phyloP scores from a whole-genome alignment of 2,113 vertebrate species.

The Brevimyrus niger region DNA sequence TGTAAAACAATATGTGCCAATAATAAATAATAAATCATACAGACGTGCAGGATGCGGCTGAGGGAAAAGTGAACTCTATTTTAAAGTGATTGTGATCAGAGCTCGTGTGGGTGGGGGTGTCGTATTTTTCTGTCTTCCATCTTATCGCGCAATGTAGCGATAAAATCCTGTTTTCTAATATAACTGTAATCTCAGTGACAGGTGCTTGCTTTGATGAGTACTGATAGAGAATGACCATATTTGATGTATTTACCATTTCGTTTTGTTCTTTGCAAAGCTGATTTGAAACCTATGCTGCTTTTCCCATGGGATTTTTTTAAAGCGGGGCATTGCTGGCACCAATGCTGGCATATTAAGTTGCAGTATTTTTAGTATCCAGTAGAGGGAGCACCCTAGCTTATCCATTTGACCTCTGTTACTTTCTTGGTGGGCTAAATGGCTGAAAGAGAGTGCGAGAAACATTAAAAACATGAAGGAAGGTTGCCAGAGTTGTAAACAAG shows the following conservation, averaged over 20 bases:
- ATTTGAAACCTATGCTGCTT: background rate
- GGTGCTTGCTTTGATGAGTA: background rate
- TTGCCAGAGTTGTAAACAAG: background rate
- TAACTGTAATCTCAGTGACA: background rate
- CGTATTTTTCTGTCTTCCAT: background rate
- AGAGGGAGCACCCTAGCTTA: background rate
- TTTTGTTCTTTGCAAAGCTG: background rate
- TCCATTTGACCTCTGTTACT: background rate
- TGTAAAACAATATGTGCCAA: background rate
- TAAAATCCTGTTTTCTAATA: background rate
- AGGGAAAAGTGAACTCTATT: background rate
- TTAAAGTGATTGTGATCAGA: background rate
- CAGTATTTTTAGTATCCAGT: background rate
- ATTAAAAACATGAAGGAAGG: slow-evolving; percentile 3
- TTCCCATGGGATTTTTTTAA: background rate
- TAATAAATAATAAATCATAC: background rate
- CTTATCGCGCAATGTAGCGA: background rate
- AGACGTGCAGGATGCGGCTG: background rate
- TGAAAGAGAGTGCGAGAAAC: background rate
- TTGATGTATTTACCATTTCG: background rate
- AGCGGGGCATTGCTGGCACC: too few relatives aligned
- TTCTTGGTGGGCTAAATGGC: background rate
- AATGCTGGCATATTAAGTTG: background rate
- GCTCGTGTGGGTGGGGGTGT: background rate
- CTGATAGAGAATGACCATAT: background rate